Percentiles rank a stretch among this genome's conserved stretches.
These are phyloP conservation scores for Neomorphus geoffroyi DNA, from an alignment of 2,797 vertebrate genomes.

Conservation along the genomic window DNA sequence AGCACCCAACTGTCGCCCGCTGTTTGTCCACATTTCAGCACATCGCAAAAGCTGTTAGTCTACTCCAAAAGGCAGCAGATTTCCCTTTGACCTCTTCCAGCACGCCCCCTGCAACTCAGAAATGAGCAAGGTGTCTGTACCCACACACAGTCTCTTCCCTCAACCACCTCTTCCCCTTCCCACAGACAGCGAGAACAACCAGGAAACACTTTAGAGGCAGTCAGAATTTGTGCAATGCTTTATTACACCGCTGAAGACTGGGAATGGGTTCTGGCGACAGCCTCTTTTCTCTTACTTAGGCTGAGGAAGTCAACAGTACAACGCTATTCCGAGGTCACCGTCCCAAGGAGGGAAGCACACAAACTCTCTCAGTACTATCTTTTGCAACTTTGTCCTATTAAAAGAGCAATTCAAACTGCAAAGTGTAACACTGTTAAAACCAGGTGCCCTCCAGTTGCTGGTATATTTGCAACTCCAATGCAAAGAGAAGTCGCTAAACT, in stretches of 20 bases:
- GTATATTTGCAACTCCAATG: background rate
- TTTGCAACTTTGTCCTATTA: background rate
- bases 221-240: background rate
- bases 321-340: background rate
- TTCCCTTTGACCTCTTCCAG: background rate
- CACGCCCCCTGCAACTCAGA: background rate
- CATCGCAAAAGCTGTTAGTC: background rate
- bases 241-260: conserved; percentile 9
- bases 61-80: background rate
- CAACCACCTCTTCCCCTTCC: background rate
- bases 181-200: background rate
- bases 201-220: background rate
- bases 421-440: background rate
- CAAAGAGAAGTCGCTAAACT: background rate
- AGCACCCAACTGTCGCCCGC: background rate
- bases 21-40: background rate
- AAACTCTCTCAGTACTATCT: background rate
- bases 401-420: background rate
- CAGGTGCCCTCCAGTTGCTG: background rate
- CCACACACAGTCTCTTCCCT: background rate
- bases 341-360: background rate
- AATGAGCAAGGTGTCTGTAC: background rate
- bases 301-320: background rate
- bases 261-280: background rate
- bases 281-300: background rate